Evolutionary conservation across 2,888 invertebrate species (phyloP).

Genomic region (Orthonevra nobilis): DNA sequence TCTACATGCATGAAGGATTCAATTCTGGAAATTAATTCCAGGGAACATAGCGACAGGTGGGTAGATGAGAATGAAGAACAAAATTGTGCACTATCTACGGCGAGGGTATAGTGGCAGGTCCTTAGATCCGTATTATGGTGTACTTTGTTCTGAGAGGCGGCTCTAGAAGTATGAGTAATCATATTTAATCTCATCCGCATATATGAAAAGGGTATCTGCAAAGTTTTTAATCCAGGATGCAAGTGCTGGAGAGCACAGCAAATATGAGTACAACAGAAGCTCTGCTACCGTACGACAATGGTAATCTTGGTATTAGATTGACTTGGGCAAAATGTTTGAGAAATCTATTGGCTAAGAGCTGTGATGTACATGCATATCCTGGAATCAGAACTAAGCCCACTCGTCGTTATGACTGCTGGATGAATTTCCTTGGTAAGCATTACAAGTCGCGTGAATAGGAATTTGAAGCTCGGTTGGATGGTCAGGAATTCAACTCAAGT

Average conservation of each 20-base stretch:
- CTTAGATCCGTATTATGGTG: conserved; percentile 13
- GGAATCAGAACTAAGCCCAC: too few species aligned
- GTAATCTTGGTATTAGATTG: too few species aligned
- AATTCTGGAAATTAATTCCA: conserved; percentile 47
- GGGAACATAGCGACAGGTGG: conserved; percentile 29
- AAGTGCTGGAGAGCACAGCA: background rate
- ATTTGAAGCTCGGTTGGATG: too few species aligned
- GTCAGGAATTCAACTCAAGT: too few species aligned
- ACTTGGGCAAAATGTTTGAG: too few species aligned
- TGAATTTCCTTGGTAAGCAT: too few species aligned
- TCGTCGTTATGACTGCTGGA: too few species aligned
- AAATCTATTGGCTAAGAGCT: too few species aligned
- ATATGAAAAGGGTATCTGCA: background rate
- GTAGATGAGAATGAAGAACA: background rate
- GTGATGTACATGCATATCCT: too few species aligned
- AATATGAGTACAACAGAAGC: background rate
- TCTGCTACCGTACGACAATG: too few species aligned
- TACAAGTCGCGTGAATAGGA: too few species aligned
- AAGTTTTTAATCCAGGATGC: conserved; percentile 1
- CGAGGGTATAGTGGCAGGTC: conserved; percentile 1
- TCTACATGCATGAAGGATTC: conserved; percentile 3
- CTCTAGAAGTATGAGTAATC: conserved; percentile 8
- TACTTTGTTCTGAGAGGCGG: conserved; percentile 23
- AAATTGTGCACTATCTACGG: background rate
- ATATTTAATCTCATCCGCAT: conserved; percentile 36